Evolutionary conservation across 2,113 vertebrate genomes (phyloP).

Genomic region (Oophaga pumilio): DNA sequence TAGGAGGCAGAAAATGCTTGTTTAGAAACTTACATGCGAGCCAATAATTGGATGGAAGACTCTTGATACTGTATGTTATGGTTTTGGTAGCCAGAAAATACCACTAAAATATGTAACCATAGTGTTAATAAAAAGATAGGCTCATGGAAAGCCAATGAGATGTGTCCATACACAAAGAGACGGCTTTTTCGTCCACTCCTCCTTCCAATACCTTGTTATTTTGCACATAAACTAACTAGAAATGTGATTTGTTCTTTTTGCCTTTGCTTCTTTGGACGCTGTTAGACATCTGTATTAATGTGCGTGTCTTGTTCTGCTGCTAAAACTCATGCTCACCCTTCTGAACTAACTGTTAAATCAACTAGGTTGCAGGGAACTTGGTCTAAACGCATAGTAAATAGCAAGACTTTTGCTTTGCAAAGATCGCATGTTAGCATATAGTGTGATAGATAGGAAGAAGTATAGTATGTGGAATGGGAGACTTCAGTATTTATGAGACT

Average conservation of each 20-base stretch:
- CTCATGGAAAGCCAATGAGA: neutral
- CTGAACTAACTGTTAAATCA: neutral
- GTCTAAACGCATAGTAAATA: constrained; percentile 2
- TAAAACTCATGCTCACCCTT: neutral
- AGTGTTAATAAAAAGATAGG: neutral
- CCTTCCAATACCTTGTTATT: neutral
- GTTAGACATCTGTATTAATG: constrained; percentile 1
- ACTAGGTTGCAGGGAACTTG: neutral
- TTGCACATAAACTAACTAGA: constrained; percentile 8
- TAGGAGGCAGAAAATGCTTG: neutral
- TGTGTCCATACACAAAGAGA: neutral
- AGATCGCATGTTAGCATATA: constrained; percentile 29
- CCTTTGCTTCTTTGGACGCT: neutral
- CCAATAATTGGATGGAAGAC: neutral
- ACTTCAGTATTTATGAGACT: constrained; percentile 6
- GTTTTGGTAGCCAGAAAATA: neutral
- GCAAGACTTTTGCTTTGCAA: neutral
- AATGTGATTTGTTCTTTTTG: neutral
- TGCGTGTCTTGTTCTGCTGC: neutral
- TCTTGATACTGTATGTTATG: neutral
- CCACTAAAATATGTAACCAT: constrained; percentile 2
- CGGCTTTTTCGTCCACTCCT: neutral
- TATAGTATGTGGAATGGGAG: neutral
- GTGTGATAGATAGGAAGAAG: constrained; percentile 10
- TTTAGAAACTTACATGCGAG: neutral